Conservation (phyloP, 64 coral and sea anemone genomes). For the Dendronephthya gigantea region DNA sequence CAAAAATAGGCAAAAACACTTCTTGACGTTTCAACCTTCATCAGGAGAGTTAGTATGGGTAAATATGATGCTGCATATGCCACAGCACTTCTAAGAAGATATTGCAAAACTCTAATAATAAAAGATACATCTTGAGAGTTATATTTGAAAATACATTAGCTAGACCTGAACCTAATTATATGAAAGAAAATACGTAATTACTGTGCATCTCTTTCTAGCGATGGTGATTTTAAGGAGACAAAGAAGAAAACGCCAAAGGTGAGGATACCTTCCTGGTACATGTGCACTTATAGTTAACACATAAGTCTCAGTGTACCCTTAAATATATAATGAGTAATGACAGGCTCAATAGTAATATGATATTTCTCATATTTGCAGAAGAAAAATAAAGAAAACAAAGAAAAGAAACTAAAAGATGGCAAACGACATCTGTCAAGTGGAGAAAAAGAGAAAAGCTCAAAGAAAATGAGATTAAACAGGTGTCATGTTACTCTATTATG, state of each 20-base stretch:
- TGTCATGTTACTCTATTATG: background rate
- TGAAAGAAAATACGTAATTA: too few species aligned
- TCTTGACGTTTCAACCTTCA: too few species aligned
- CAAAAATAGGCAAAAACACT: too few species aligned
- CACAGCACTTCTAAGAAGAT: too few species aligned
- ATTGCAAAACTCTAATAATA: too few species aligned
- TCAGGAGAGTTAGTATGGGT: too few species aligned
- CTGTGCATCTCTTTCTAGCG: constrained; percentile 7
- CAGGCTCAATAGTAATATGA: background rate
- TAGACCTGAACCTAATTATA: too few species aligned
- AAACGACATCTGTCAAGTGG: constrained; percentile 64
- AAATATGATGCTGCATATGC: too few species aligned
- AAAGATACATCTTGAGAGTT: too few species aligned
- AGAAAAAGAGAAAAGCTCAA: constrained; percentile 86
- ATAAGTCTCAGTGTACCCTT: background rate
- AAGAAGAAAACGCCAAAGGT: constrained; percentile 72
- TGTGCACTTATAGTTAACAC: background rate
- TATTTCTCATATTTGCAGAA: background rate
- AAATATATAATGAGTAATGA: background rate
- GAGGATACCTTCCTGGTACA: too few species aligned
- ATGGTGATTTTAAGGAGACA: constrained; percentile 58
- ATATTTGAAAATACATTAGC: too few species aligned
- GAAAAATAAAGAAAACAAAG: constrained; percentile 17
- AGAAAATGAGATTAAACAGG: constrained; percentile 59
- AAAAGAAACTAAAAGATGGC: constrained; percentile 51